Evolutionary conservation across 2,888 invertebrate species (phyloP), one percentile per base, ranked within the genome.

Genomic region (Shargacucullia verbasci): DNA sequence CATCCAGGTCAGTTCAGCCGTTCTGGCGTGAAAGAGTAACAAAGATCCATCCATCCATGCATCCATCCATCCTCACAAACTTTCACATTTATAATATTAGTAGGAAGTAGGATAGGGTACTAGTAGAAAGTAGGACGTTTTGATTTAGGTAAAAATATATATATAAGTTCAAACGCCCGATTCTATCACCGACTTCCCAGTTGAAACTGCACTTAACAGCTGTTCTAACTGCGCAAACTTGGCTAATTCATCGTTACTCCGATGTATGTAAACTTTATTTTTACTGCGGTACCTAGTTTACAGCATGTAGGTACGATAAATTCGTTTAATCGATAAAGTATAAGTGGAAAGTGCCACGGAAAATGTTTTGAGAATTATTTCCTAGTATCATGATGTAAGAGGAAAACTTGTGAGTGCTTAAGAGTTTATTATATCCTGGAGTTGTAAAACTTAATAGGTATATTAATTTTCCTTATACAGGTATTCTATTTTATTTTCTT

Each of bases 271-370:
- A 62, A 54, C 58, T 39, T 60, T 39, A 45, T 57, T 63, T 47
- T 33, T 41, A 35, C 38, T 58, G 25, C 29, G n/a, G 27, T 45
- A 41, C 33, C 38, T 20, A 52, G 37, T 52, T 59, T 45, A 55
- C 20, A 14, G 38, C 15, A 41, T 31, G 48, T 49, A 41, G 12
- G n/a, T 10, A 1, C 50, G 11, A 14, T 64, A 55, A 58, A 63
- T 58, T 41, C 20, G 29, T 48, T 48, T 55, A 63, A 68, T 63
- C 40, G 47, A 59, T 70, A 66, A 66, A 58, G 38, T 54, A 39
- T 33, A 20, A 12, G 35, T 27, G 10, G 5, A 47, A 8, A 29
- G 20, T 37, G 40, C 14, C 1, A 11, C 29, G 37, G 39, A 34
- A 60, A 59, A 38, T 40, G 14, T 45, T 48, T 39, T 40, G 34